Evolutionary conservation across 2,113 vertebrate species (phyloP), one percentile per base, ranked within the genome.

Genomic region (Megatriorchis doriae): DNA sequence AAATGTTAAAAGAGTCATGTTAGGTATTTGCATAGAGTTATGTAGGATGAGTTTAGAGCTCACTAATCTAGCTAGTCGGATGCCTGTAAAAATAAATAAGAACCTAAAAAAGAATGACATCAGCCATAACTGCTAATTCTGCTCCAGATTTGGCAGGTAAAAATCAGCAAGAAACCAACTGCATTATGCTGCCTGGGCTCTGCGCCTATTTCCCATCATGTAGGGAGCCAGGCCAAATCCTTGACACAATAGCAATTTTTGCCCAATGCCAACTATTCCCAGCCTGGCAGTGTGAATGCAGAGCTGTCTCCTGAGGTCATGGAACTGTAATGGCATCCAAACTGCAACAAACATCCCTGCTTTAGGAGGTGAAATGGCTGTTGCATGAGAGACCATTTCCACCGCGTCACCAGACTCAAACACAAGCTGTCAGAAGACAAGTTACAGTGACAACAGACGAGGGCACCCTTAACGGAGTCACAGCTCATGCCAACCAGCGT

Each of bases 161-260:
- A 95, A 95, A 73, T 73, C 94, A 93, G 91, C 70, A 90, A 97
- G 89, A 90, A 96, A 95, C 86, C 89, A 90, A 96, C 8, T 73
- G 89, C 91, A 80, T 94, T 96, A 87, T 94, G 86, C 72, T 94
- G 88, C 78, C 91, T 91, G 94, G 97, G 97, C 95, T 96, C 80
- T 17, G 77, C 2, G 95, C 96, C 97, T 72, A 48, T 86, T 97
- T 96, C 95, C 93, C 96, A 95, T 96, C 95, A 84, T 40, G 82
- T 43, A 93, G 94, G 96, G 83, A 92, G 85, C 65, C 77, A 86
- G 63, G 95, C 95, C 97, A 97, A 96, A 94, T 72, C 96, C 96
- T 62, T 95, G 97, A 96, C 92, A 96, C 96, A 97, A 97, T 94
- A 96, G 95, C 95, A 94, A 94, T 93, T 94, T 97, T 93, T 94